These are phyloP conservation scores for Laterallus jamaicensis DNA, from an alignment of 2,113 vertebrate genomes.

Conservation along the genomic window DNA sequence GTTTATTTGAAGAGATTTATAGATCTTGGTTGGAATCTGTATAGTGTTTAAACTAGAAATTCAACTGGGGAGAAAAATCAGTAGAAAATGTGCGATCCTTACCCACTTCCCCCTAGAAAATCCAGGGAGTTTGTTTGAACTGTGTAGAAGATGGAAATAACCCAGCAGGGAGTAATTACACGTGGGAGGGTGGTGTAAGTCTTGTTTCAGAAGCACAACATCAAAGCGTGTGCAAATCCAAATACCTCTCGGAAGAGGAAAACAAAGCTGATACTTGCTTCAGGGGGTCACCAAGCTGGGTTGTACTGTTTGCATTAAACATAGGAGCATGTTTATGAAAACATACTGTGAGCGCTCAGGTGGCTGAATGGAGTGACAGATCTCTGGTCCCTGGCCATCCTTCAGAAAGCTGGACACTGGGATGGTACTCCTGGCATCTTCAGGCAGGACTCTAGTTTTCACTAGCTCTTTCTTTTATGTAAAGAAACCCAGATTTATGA, in stretches of 20 bases:
- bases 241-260: not conserved
- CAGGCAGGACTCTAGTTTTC: not conserved
- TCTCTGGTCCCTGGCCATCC: not conserved
- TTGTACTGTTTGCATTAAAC: not conserved
- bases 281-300: not conserved
- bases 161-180: not conserved
- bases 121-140: not conserved
- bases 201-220: not conserved
- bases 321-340: not conserved
- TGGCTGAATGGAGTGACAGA: not conserved
- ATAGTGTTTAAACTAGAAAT: not conserved
- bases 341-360: accelerated
- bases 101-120: not conserved
- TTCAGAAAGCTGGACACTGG: not conserved
- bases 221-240: not conserved
- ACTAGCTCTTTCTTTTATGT: not conserved
- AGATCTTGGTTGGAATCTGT: not conserved
- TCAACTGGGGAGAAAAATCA: not conserved
- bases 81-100: not conserved
- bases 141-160: not conserved
- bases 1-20: slow-evolving; percentile 24
- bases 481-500: not conserved
- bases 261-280: not conserved
- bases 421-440: not conserved
- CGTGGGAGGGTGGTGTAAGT: not conserved